phyloP scores from a whole-genome alignment of 2,113 vertebrate species.

The Oncorhynchus clarkii region DNA sequence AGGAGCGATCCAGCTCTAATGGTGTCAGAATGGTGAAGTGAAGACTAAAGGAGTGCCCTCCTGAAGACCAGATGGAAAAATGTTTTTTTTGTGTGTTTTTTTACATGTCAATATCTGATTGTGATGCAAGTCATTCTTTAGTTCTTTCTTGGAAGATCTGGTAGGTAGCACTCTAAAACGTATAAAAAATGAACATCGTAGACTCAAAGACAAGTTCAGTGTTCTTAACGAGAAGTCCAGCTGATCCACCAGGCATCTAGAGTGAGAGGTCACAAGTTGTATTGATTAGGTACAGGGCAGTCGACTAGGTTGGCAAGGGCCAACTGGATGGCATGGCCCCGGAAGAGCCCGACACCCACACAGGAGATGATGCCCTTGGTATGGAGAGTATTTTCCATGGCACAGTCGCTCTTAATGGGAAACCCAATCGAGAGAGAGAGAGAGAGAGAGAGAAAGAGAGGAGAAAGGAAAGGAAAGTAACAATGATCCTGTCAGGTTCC shows the following conservation, averaged over 20 bases:
- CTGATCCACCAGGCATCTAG: slow-evolving; percentile 20
- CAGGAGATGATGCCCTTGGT: slow-evolving; percentile 22
- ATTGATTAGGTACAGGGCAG: slow-evolving; percentile 39
- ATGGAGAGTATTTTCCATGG: slow-evolving; percentile 11
- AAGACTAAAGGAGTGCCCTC: no score
- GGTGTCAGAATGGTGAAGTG: background rate
- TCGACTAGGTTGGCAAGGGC: background rate
- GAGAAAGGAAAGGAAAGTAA: slow-evolving; percentile 27
- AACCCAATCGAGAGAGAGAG: slow-evolving; percentile 41
- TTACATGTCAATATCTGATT: background rate
- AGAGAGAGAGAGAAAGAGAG: slow-evolving; percentile 7
- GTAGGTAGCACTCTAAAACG: background rate
- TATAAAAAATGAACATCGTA: no score
- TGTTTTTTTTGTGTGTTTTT: background rate
- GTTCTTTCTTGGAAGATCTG: background rate
- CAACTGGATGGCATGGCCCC: slow-evolving; percentile 35
- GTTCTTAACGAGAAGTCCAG: slow-evolving; percentile 58
- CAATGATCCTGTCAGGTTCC: slow-evolving; percentile 44
- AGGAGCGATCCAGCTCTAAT: background rate
- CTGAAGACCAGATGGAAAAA: background rate
- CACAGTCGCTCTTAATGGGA: slow-evolving; percentile 38
- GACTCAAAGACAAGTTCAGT: slow-evolving; percentile 11
- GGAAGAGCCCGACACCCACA: background rate
- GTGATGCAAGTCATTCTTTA: background rate
- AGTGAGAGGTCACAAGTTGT: slow-evolving; percentile 33